Evolutionary conservation across 2,797 vertebrate genomes (phyloP).

Genomic region (Sus cebifrons): DNA sequence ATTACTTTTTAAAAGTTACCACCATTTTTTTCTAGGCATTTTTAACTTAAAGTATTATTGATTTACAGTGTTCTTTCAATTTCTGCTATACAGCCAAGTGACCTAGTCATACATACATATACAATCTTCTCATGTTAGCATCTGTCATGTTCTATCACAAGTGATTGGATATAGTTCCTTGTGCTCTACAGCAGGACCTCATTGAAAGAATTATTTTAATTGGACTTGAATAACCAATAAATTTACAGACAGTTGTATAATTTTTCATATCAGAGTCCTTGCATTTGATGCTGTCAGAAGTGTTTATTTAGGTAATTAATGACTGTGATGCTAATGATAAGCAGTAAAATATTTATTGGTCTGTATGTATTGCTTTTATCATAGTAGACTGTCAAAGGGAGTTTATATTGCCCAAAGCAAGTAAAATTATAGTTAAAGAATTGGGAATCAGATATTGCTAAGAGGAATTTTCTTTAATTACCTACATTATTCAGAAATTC

Average conservation of each 20-base stretch:
- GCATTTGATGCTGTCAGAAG: conserved; percentile 13
- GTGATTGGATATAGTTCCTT: too few relatives aligned
- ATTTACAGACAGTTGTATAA: conserved; percentile 7
- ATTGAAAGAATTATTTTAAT: conserved; percentile 33
- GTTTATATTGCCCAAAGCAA: conserved; percentile 29
- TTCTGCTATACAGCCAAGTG: too few relatives aligned
- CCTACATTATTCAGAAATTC: neutral
- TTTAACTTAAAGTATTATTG: too few relatives aligned
- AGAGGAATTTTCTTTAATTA: conserved; percentile 43
- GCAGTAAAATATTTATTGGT: conserved; percentile 64
- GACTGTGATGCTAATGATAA: conserved; percentile 46
- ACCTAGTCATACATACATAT: too few relatives aligned
- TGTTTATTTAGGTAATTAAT: conserved; percentile 69
- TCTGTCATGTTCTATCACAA: too few relatives aligned
- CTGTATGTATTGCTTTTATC: conserved; percentile 24
- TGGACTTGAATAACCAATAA: conserved; percentile 46
- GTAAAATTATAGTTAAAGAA: conserved; percentile 37
- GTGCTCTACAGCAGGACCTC: too few relatives aligned
- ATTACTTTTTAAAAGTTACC: too few relatives aligned
- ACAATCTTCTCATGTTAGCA: too few relatives aligned
- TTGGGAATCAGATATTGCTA: neutral
- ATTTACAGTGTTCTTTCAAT: too few relatives aligned
- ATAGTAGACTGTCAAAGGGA: neutral
- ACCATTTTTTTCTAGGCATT: too few relatives aligned
- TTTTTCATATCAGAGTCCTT: conserved; percentile 57